Evolutionary conservation across 2,888 invertebrate species (phyloP), one percentile per base, ranked within the genome.

Genomic region (Zeuzera pyrina): DNA sequence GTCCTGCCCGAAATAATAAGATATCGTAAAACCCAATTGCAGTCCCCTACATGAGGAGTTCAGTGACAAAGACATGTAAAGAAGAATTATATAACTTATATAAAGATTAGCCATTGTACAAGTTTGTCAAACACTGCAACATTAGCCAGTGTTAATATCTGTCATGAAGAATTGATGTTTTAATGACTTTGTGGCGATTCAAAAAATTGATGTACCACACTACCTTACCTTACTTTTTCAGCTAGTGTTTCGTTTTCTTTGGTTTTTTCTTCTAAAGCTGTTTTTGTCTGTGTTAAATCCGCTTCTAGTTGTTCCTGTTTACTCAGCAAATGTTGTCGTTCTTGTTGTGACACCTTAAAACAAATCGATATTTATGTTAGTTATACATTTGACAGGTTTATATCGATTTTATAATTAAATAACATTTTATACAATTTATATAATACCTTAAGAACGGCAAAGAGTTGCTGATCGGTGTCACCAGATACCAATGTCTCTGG

Each of bases 301-400:
- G 87, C 85, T 41, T 87, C 89, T 4, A 94, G 64, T 52, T 95
- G 93, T 52, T 92, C 92, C 55, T 93, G 91, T 54, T 94, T 94
- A 28, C 87, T 70, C 26, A 92, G 57, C 31, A 93, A 70, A 11
- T 86, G 78, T 44, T 93, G 91, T 7, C 92, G 86, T 56, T 94
- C 94, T 45, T 92, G 92, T 66, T 94, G 93, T 0, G 91, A 90
- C 41, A 89, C 86, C 87, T 74, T 37, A 3, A 33, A 42, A 10
- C 11, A n/a, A 4, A 30, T 3, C 12, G 19, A 7, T 19, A 7
- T 19, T 16, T 1, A 7, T 19, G 8, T 19, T 5, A 13, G 12
- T 26, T 12, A 26, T 2, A 7, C 14, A 11, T 6, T 26, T 4
- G 26, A 14, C 4, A 6, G 3, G 16, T 10, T 22, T 22, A n/a